Evolutionary conservation across 2,113 vertebrate species (phyloP).

Genomic region (Neopipo cinnamomea): DNA sequence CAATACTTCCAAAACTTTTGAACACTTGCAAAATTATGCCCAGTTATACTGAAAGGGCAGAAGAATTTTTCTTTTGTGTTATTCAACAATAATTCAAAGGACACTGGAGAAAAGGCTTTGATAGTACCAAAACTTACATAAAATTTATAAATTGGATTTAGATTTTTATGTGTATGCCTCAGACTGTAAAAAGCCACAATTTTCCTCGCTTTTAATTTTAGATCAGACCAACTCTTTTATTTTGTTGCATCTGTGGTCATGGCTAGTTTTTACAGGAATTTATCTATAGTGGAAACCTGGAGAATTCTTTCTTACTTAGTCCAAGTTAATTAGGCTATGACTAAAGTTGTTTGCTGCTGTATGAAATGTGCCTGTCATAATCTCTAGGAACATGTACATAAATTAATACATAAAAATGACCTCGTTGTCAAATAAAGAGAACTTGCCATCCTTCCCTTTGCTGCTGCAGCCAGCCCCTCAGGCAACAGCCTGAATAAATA

Average conservation of each 20-base stretch:
- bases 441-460: neutral
- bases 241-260: neutral
- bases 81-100: neutral
- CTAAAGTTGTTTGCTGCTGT: neutral
- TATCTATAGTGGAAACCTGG: neutral
- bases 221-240: neutral
- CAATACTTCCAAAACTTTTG: neutral
- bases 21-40: neutral
- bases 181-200: neutral
- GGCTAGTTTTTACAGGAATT: neutral
- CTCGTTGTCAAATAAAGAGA: neutral
- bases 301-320: neutral
- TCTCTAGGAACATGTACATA: constrained; percentile 16
- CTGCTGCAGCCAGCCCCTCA: neutral
- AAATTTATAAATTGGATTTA: neutral
- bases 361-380: neutral
- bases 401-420: constrained; percentile 35
- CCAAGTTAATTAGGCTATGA: neutral
- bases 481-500: constrained; percentile 41
- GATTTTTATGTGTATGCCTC: neutral
- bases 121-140: neutral
- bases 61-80: neutral
- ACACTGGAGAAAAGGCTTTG: neutral
- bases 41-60: neutral
- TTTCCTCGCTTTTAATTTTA: neutral